Evolutionary conservation across 2,888 invertebrate species (phyloP).

Genomic region (Tuberolachnus salignus): DNA sequence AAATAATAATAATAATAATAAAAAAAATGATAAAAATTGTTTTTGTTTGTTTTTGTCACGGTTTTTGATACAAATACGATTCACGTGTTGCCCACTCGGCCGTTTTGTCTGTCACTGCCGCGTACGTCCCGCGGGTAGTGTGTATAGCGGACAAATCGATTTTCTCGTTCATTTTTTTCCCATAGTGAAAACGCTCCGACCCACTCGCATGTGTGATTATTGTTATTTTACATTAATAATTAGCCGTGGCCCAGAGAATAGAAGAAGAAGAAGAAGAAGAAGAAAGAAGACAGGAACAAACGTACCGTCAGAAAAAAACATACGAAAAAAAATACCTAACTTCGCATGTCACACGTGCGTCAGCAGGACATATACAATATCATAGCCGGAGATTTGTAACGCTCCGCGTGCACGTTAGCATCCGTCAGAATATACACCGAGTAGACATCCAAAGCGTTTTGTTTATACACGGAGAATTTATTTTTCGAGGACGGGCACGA

Average conservation of each 20-base stretch:
- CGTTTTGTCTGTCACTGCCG: background rate
- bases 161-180: slow-evolving; percentile 9
- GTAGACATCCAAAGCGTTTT: background rate
- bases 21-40: too few relatives aligned
- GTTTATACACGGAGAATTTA: too few relatives aligned
- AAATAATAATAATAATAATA: too few relatives aligned
- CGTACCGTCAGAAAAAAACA: background rate
- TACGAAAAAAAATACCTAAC: background rate
- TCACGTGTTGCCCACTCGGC: background rate
- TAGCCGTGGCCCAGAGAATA: background rate
- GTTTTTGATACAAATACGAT: background rate
- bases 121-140: background rate
- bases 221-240: slow-evolving; percentile 1
- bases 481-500: background rate
- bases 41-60: background rate
- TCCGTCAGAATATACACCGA: background rate
- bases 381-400: slow-evolving; percentile 20
- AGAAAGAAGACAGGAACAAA: background rate
- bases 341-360: background rate
- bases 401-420: background rate
- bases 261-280: too few relatives aligned
- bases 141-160: background rate
- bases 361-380: background rate
- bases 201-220: slow-evolving; percentile 5
- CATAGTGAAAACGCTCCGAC: slow-evolving; percentile 5